Evolutionary conservation across 2,113 vertebrate genomes (phyloP), one percentile per base, ranked within the genome.

Genomic region (Sinocyclocheilus anshuiensis): DNA sequence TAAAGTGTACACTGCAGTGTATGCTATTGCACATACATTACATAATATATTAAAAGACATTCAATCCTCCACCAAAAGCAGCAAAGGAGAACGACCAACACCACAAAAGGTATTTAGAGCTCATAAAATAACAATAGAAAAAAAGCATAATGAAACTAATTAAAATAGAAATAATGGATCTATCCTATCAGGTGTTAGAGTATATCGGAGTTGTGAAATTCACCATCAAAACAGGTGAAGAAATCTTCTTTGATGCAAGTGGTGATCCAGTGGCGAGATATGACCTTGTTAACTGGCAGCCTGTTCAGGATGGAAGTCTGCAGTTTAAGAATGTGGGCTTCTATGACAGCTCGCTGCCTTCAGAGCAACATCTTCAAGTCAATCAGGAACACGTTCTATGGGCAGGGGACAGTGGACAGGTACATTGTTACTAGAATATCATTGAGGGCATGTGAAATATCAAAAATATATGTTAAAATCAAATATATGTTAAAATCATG

Each of bases 261-360:
- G 93, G 94, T 74, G 93, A 94, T 63, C 90, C 93, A 0, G 85
- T 89, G 59, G 93, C 90, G 36, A 91, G 88, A 83, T 95, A 95
- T 87, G 94, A 95, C 65, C 76, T 95, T 10, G 90, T 95, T 15
- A 95, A 94, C 86, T 95, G 94, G 93, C 93, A 95, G 45, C 87
- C 90, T 18, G 88, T 74, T 84, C 87, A 89, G 1, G 83, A 93
- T 9, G 91, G 92, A 10, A 29, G 6, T 29, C 20, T 88, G 77
- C 29, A 88, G 53, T 91, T 91, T 89, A 81, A 77, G 16, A 16
- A 85, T 24, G 89, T 92, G 36, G 91, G 91, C 13, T 2, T 81
- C 45, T 92, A 88, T 87, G 91, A 92, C 63, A 86, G 88, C 2
- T 90, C 91, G 1, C 63, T 89, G 12, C 65, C 89, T 69, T 20